Base-by-base conservation (phyloP, 2,888 invertebrate genomes). In the Nemotelus nigrinus region DNA sequence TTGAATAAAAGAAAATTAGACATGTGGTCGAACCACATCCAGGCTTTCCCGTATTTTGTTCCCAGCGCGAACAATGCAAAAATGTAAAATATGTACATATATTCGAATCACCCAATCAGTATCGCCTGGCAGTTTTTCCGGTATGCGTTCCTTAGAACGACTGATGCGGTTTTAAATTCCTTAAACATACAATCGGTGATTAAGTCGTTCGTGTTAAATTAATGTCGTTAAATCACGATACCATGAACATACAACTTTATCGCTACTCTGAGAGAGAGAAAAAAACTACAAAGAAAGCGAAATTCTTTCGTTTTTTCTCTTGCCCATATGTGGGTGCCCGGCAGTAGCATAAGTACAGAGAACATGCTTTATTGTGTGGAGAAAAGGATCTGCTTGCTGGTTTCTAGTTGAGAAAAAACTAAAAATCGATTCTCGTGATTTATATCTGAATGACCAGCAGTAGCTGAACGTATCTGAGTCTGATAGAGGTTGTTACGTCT, bases 221-320 rank as follows among this genome's bases (percentile, higher is more conserved):
- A 78, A 78, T 78, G 76, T 58, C 76, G 77, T 78, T 78, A 78
- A 78, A 78, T 78, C 78, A 78, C 78, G 78, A 65, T 67, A 78
- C 44, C 57, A 10, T 58, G 50, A 57, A 39, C 58, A 72, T 58
- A 57, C 47, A 72, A 7, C 25, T 58, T 44, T 47, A 57, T 25
- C 25, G 25, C 25, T n/a, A 58, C 58, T 58, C n/a, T 39, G n/a
- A 58, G 58, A 5, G 58, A 5, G 3, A n/a, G 39, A 57, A 10
- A 57, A 57, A 57, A 57, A 25, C 57, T 10, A 10, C 57, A 57
- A 58, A 58, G 57, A 25, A 57, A 57, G 25, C 25, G 2, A 25
- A 57, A 57, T 57, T 39, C 58, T 58, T 39, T 25, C 58, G 58
- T 58, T 4, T 10, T 57, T 10, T 25, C 57, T 25, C 57, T 8